Base-by-base conservation (phyloP, 2,888 invertebrate genomes). In the Acanthosoma haemorrhoidale region DNA sequence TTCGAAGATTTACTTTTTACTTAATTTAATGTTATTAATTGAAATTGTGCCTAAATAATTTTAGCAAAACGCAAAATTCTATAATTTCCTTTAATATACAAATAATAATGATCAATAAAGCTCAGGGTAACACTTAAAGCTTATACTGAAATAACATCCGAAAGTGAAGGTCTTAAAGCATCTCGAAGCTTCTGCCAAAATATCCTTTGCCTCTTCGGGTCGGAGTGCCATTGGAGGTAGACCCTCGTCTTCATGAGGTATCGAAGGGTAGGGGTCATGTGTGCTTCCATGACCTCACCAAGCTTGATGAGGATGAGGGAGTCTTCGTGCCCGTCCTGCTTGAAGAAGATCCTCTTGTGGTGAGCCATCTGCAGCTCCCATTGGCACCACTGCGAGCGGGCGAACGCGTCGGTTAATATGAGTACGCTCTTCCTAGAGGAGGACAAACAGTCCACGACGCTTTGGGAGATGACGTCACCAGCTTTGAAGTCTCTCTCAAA, bases 361-460 rank as follows among this genome's bases (percentile, higher is more conserved):
- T 88, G 86, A 0, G 88, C 88, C 21, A 88, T 80, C 75, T 87
- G 86, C 11, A 87, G 86, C 76, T 89, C 89, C 84, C 88, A 86
- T 39, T 86, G 81, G 77, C 87, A 87, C 90, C 90, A 90, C 70
- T 88, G 87, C 29, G 88, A 87, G 75, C 85, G 84, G 0, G 87
- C 85, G 77, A 88, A 90, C 75, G 84, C 82, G 75, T 87, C 85
- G 69, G 88, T 88, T 59, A 90, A 82, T 9, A 90, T 80, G 68
- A 90, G 79, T 69, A 90, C 81, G 13, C 88, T 84, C 76, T 85
- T 86, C 71, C 85, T 83, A 77, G 88, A 87, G 69, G 84, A 82
- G 32, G 85, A 84, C 71, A 90, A 85, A 76, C 87, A 84, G 38
- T 82, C 83, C 72, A 86, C 80, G 38, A 90, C 85, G 60, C 86